Evolutionary conservation across 30 jellyfish, hydroid and myxozoan species (phyloP), one percentile per base, ranked within the genome.

Genomic region (Nemopilema nomurai): DNA sequence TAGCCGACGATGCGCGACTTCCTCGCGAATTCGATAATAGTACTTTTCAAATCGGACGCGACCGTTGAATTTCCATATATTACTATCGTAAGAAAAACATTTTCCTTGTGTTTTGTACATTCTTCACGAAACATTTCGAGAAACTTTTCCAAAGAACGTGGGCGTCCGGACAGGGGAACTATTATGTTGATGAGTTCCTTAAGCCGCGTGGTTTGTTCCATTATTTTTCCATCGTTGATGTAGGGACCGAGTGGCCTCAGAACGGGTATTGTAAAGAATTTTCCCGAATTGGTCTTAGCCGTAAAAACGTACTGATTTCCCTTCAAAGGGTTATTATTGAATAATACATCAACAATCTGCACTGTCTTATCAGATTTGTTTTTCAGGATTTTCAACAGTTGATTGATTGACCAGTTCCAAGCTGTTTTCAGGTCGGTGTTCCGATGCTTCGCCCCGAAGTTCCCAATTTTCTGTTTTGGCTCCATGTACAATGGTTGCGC

Each of bases 181-280:
- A 93, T 93, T 27, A 93, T 77, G 66, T 93, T 88, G 62, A 93
- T 93, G 31, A 93, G 83, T 66, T 88, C 96, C 22, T 69, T 67
- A 3, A 18, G 74, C 50, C 77, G 76, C 53, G 75, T 21, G 23
- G 94, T 51, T 28, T 49, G 83, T 8, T 88, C 97, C 28, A 28
- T n/a, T 3, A 81, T 51, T 22, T 50, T 84, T 3, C 92, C 96
- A 22, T 72, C 91, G n/a, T 63, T 22, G 33, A 73, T 70, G 22
- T 79, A 82, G 1, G 96, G 96, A 25, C 96, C 97, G n/a, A 82
- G 92, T 51, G 97, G 96, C 49, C 94, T 83, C 26, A 86, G 70
- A 27, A 93, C 97, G 0, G 90, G 87, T 18, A 79, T 83, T n/a
- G 57, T 72, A 22, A 77, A 88, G 0, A 63, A 8, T 28, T 79